A percentile compares a stretch with the other conserved stretches of the same genome.
phyloP scores from a whole-genome alignment of 2,113 vertebrate species.

The Rhabdornis inornatus region DNA sequence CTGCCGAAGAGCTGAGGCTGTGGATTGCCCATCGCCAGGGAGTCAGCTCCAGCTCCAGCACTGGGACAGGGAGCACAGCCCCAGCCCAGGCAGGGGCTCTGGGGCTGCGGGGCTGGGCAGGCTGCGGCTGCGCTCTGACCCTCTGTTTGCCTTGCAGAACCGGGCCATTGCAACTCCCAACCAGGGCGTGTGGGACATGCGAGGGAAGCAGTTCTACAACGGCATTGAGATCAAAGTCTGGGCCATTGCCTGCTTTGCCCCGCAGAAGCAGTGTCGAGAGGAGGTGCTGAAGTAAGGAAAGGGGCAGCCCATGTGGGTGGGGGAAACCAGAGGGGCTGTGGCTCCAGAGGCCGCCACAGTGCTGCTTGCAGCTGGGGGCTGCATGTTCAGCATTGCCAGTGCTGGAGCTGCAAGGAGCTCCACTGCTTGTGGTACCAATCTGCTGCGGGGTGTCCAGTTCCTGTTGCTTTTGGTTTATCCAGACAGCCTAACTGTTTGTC shows the following conservation, averaged over 20 bases:
- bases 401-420: background rate
- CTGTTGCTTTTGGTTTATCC: background rate
- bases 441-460: background rate
- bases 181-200: constrained; percentile 99
- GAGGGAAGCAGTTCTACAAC: constrained; percentile 99
- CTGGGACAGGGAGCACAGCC: background rate
- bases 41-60: background rate
- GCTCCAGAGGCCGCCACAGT: background rate
- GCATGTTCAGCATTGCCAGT: rapidly evolving
- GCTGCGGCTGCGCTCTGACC: background rate
- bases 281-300: constrained; percentile 97
- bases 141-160: constrained; percentile 79
- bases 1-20: background rate
- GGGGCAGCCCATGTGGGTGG: background rate
- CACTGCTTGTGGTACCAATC: background rate
- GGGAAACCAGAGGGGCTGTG: background rate
- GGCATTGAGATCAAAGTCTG: constrained; percentile 99
- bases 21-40: background rate
- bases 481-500: background rate
- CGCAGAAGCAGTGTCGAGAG: constrained; percentile 98
- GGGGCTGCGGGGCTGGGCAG: background rate
- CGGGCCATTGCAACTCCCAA: constrained; percentile 98
- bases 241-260: constrained; percentile 99
- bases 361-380: background rate
- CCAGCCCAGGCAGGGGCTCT: rapidly evolving